Conservation (phyloP, 2,113 vertebrate species). For the Erythrolamprus reginae region DNA sequence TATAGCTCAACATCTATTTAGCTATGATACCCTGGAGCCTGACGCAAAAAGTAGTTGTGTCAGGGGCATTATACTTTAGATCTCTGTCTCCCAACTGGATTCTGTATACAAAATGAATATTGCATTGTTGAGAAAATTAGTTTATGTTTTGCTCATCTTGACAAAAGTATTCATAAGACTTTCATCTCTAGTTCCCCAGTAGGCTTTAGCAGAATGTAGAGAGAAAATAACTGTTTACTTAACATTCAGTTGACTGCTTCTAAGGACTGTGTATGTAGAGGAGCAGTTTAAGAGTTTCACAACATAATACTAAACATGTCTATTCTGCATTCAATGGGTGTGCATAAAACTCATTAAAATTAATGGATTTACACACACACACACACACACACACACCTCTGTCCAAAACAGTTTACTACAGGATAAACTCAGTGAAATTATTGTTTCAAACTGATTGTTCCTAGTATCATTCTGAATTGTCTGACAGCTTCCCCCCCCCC, state of each 20-base stretch:
- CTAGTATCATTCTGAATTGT: no score
- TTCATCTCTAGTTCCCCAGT: background rate
- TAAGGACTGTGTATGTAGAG: background rate
- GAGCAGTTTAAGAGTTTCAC: conserved; percentile 12
- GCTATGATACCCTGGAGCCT: conserved; percentile 4
- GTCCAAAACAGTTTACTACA: background rate
- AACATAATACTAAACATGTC: conserved; percentile 10
- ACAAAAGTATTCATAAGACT: conserved; percentile 15
- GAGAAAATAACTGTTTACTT: conserved; percentile 5
- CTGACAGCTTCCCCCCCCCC: no score
- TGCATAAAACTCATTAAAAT: conserved; percentile 1
- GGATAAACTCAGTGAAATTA: background rate
- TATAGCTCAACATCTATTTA: conserved; percentile 19
- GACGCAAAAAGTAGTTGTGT: conserved; percentile 14
- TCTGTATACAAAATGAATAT: conserved; percentile 4
- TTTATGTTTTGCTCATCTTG: conserved; percentile 17
- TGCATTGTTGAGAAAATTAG: conserved; percentile 4
- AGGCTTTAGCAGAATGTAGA: background rate
- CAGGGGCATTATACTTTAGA: conserved; percentile 5
- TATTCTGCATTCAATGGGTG: background rate
- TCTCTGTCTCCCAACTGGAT: background rate
- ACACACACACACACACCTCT: no score
- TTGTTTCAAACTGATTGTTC: background rate
- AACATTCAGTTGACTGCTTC: conserved; percentile 5
- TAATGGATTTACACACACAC: background rate